Evolutionary conservation across 2,797 vertebrate species (phyloP).

Genomic region (Myoxocephalus aenaeus): DNA sequence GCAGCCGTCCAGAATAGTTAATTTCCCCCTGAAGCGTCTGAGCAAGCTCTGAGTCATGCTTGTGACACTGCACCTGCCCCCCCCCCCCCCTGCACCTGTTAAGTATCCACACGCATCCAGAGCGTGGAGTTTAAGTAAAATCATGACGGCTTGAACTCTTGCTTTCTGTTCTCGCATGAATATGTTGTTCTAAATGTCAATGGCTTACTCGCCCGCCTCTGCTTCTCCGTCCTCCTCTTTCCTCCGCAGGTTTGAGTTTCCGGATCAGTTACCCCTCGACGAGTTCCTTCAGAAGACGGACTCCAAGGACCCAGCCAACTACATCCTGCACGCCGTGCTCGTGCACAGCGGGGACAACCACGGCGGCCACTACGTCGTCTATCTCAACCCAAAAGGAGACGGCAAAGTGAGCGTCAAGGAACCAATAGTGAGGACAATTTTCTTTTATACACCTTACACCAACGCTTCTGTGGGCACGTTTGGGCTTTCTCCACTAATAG

Average conservation of each 20-base stretch:
- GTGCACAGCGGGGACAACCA: conserved; percentile 99
- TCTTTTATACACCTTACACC: conserved; percentile 64
- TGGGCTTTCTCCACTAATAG: not conserved
- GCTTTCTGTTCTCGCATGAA: not conserved
- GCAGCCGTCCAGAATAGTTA: conserved; percentile 18
- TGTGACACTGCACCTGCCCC: conserved; percentile 34
- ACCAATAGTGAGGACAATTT: conserved; percentile 83
- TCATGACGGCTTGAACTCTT: not conserved
- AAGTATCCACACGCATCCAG: not conserved
- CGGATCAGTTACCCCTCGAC: conserved; percentile 96
- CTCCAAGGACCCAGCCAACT: conserved; percentile 98
- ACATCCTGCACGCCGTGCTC: conserved; percentile 97
- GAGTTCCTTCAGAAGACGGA: conserved; percentile 99
- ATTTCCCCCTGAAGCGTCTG: conserved; percentile 43
- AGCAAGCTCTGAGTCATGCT: conserved; percentile 59
- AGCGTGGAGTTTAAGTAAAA: not conserved
- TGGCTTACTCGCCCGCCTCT: not conserved
- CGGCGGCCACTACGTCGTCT: conserved; percentile 99
- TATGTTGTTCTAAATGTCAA: not conserved
- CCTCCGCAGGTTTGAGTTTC: conserved; percentile 94
- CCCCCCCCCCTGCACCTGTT: not conserved
- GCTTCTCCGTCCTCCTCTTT: not conserved
- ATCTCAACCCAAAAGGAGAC: conserved; percentile 98
- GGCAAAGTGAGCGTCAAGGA: conserved; percentile 95
- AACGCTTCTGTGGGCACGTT: conserved; percentile 33